phyloP scores from a whole-genome alignment of 2,888 invertebrate species.

The Phyto melanocephala region DNA sequence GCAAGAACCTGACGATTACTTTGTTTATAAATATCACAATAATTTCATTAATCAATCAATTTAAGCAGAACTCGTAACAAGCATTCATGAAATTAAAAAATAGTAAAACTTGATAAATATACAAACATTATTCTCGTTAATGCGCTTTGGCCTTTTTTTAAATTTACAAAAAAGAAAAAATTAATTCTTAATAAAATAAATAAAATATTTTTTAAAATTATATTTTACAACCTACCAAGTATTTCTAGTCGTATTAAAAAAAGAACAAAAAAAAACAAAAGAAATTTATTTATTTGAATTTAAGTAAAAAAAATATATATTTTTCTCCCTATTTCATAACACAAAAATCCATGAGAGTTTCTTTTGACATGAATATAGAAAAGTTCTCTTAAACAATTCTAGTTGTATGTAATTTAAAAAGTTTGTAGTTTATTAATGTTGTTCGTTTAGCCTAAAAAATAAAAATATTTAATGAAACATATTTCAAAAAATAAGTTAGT shows the following conservation, averaged over 20 bases:
- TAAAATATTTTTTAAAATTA: conserved; percentile 26
- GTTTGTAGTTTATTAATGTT: conserved; percentile 58
- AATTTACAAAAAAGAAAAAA: not conserved
- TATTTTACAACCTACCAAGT: conserved; percentile 47
- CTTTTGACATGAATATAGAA: not conserved
- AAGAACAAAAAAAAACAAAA: not conserved
- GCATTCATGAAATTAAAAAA: not conserved
- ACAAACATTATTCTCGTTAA: conserved; percentile 14
- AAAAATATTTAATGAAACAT: not conserved
- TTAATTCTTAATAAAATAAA: conserved; percentile 8
- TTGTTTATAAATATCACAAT: not conserved
- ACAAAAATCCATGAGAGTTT: not conserved
- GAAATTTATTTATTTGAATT: not conserved
- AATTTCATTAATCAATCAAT: not conserved
- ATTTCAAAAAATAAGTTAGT: conserved; percentile 19
- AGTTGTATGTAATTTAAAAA: conserved; percentile 36
- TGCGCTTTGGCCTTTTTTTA: conserved; percentile 48
- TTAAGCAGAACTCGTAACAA: conserved; percentile 14
- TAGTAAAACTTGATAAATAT: not conserved
- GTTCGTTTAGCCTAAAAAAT: conserved; percentile 54
- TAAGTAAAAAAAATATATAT: not conserved
- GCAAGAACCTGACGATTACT: not conserved
- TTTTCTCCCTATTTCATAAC: not conserved
- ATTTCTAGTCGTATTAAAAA: conserved; percentile 63
- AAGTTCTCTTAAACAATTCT: conserved; percentile 11